Evolutionary conservation across 2,888 invertebrate genomes (phyloP), one percentile per base, ranked within the genome.

Genomic region (Calliopum simillimum): DNA sequence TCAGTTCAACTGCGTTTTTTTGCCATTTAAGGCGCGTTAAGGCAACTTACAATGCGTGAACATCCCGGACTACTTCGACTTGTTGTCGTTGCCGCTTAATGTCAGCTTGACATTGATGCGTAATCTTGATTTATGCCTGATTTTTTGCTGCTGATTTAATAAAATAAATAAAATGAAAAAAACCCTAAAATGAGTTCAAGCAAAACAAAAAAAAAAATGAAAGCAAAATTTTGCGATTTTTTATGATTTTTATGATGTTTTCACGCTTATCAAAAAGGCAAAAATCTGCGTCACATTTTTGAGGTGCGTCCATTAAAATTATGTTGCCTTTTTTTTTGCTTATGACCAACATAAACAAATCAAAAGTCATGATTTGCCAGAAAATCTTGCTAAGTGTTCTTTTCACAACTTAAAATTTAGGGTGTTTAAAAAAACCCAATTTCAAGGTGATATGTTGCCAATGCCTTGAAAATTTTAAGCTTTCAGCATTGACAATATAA

Each of bases 241-340:
- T 25, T 56, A n/a, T n/a, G 3, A 58, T 25, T 58, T 58, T 58
- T 58, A 58, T 58, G 25, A 33, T 58, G 13, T 58, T 41, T n/a
- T n/a, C n/a, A n/a, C n/a, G 16, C 2, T 41, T 58, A 23, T 58
- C 33, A 58, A 58, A 56, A 23, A 33, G n/a, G 56, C 23, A 13
- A 53, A 53, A 53, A 53, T 53, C 53, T 53, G 53, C 53, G 53
- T 23, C 53, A 11, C 13, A 58, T n/a, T 25, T 25, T 58, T 58
- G 41, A 11, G 56, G 56, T 33, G 56, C 41, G 56, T 58, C 56
- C 56, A 58, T 14, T 33, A n/a, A 58, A 25, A n/a, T n/a, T 53
- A 1, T 13, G 56, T 16, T 33, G n/a, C n/a, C 2, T 25, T 56
- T 56, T 25, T 25, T 12, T 16, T 53, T 21, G 4, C 19, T 53